phyloP scores from a whole-genome alignment of 2,113 vertebrate genomes.

The Campylomormyrus tamandua region DNA sequence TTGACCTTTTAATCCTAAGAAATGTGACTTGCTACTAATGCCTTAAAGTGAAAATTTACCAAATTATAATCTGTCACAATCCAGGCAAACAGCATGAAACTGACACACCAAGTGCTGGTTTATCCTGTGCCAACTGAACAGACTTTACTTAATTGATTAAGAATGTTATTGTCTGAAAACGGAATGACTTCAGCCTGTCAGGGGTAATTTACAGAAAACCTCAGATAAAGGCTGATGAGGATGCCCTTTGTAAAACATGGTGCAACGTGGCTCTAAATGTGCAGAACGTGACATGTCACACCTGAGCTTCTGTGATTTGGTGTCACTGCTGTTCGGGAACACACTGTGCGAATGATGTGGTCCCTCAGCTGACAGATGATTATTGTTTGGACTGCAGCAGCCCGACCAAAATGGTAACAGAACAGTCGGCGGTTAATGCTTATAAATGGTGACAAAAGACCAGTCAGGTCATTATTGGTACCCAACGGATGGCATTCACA shows the following conservation, averaged over 20 bases:
- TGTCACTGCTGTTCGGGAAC: neutral
- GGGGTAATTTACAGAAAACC: neutral
- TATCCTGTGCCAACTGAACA: conserved; percentile 29
- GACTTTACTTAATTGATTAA: conserved; percentile 14
- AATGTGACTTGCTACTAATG: neutral
- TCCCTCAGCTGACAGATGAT: neutral
- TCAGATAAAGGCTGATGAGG: neutral
- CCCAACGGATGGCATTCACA: neutral
- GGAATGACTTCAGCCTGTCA: neutral
- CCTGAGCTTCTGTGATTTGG: neutral
- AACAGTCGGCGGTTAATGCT: neutral
- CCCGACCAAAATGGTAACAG: neutral
- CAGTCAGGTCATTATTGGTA: neutral
- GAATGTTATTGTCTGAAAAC: conserved; percentile 2
- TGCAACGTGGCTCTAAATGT: neutral
- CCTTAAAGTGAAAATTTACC: neutral
- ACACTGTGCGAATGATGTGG: neutral
- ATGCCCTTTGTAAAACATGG: neutral
- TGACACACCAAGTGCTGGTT: conserved; percentile 21
- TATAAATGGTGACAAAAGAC: neutral
- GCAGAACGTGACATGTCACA: neutral
- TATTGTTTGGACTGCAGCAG: neutral
- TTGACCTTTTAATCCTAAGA: neutral
- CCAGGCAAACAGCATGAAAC: neutral
- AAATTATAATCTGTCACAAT: neutral